Percentiles rank a stretch among this genome's conserved stretches.
Evolutionary conservation across 2,797 vertebrate genomes (phyloP).

Genomic region (Oryzias dopingdopingensis): DNA sequence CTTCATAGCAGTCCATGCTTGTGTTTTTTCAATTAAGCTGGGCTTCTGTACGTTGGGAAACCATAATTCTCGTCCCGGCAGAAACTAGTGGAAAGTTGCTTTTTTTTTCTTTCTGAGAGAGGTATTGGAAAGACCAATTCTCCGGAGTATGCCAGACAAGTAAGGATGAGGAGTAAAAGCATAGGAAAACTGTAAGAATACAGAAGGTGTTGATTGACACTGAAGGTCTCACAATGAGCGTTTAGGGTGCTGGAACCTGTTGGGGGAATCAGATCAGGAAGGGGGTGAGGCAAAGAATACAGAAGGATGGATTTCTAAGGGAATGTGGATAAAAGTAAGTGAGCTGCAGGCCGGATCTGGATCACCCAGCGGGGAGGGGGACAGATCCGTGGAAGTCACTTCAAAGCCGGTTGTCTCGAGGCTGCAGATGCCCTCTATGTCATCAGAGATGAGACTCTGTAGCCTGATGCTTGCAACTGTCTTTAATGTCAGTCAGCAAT

Average conservation of each 20-base stretch:
- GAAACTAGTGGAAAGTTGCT: conserved; percentile 89
- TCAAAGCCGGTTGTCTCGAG: conserved; percentile 80
- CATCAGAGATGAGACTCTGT: conserved; percentile 70
- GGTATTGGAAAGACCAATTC: conserved; percentile 70
- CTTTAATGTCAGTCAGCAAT: conserved; percentile 47
- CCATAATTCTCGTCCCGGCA: conserved; percentile 84
- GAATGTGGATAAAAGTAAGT: conserved; percentile 71
- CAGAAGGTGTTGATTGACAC: conserved; percentile 52
- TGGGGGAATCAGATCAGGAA: conserved; percentile 47
- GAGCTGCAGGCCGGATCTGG: conserved; percentile 65
- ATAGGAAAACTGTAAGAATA: conserved; percentile 38
- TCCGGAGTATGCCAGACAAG: conserved; percentile 52
- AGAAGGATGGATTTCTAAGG: conserved; percentile 73
- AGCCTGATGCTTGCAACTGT: conserved; percentile 48
- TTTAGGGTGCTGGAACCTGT: conserved; percentile 37
- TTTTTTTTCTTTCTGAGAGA: conserved; percentile 67
- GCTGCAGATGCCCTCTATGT: conserved; percentile 74
- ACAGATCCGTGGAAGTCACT: conserved; percentile 73
- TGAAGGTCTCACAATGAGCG: conserved; percentile 39
- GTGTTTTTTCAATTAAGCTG: conserved; percentile 85
- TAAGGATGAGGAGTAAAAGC: conserved; percentile 43
- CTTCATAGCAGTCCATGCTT: conserved; percentile 75
- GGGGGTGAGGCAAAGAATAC: conserved; percentile 57
- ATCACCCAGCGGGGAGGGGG: conserved; percentile 68
- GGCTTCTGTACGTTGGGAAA: conserved; percentile 86